These are phyloP conservation scores for Ceratina australensis DNA, from an alignment of 1,140 invertebrate genomes.

Conservation along the genomic window DNA sequence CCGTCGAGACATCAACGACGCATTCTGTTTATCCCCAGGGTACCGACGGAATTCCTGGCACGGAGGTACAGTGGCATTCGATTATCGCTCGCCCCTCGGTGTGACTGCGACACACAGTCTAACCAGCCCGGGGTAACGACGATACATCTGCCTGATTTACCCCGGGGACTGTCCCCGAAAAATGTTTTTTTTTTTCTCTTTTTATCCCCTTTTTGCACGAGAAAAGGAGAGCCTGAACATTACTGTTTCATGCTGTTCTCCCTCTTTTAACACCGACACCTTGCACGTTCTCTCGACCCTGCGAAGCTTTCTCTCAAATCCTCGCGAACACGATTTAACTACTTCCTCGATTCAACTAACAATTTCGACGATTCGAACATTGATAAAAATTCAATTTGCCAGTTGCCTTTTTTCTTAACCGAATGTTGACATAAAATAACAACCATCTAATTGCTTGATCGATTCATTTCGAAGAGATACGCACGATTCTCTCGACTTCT, in stretches of 20 bases:
- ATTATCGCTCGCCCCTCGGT: constrained; percentile 59
- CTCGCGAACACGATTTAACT: too few species aligned
- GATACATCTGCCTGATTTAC: constrained; percentile 64
- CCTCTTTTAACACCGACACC: constrained; percentile 46
- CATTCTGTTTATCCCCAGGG: constrained; percentile 84
- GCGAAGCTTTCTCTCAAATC: neutral
- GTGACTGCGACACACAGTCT: constrained; percentile 62
- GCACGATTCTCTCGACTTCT: constrained; percentile 45
- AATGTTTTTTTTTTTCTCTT: constrained; percentile 38
- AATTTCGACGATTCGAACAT: too few species aligned
- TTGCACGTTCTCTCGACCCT: neutral
- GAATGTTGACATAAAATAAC: too few species aligned
- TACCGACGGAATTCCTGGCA: constrained; percentile 94
- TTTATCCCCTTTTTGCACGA: constrained; percentile 44
- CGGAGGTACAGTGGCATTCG: constrained; percentile 84
- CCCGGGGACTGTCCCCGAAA: constrained; percentile 55
- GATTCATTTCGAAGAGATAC: constrained; percentile 24
- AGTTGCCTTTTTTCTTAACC: too few species aligned
- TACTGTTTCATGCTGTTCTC: constrained; percentile 53
- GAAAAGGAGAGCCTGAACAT: constrained; percentile 38
- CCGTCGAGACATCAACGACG: constrained; percentile 50
- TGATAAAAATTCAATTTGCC: too few species aligned
- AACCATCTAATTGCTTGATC: neutral
- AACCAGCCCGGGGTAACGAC: constrained; percentile 62
- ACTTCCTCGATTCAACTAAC: too few species aligned